phyloP scores from a whole-genome alignment of 2,797 vertebrate species.

The Rhincodon typus region DNA sequence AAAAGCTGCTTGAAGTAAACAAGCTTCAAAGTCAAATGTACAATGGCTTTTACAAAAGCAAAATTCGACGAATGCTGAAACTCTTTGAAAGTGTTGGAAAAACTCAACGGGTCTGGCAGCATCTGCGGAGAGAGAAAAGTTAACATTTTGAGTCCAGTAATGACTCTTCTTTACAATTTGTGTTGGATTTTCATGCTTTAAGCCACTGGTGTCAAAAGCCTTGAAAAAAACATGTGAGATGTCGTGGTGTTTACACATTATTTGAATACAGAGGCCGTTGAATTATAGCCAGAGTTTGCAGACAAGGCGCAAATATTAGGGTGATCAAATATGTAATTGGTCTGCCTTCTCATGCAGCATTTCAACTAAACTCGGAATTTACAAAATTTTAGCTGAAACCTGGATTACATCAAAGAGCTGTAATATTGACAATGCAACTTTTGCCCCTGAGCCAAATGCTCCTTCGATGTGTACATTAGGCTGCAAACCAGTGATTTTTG shows the following conservation, averaged over 20 bases:
- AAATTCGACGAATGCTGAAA: not conserved
- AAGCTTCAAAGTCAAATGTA: not conserved
- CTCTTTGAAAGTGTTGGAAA: no score
- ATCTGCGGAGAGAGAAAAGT: no score
- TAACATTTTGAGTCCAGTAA: no score
- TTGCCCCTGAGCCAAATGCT: no score
- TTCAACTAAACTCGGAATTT: not conserved
- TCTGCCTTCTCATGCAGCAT: not conserved
- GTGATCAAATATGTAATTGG: no score
- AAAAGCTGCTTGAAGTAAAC: not conserved
- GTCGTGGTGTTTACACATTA: not conserved
- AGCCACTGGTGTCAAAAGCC: not conserved
- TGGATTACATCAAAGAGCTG: not conserved
- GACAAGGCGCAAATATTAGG: not conserved
- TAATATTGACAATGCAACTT: not conserved
- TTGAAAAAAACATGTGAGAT: no score
- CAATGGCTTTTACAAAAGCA: not conserved
- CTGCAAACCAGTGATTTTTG: not conserved
- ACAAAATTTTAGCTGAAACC: not conserved
- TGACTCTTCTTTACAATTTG: no score
- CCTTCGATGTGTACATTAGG: not conserved
- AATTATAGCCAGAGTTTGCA: not conserved
- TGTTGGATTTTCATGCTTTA: not conserved
- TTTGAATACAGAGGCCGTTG: not conserved
- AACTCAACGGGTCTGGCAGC: no score